Base-by-base conservation (phyloP, 2,113 vertebrate species). In the Leptocoma aspasia region DNA sequence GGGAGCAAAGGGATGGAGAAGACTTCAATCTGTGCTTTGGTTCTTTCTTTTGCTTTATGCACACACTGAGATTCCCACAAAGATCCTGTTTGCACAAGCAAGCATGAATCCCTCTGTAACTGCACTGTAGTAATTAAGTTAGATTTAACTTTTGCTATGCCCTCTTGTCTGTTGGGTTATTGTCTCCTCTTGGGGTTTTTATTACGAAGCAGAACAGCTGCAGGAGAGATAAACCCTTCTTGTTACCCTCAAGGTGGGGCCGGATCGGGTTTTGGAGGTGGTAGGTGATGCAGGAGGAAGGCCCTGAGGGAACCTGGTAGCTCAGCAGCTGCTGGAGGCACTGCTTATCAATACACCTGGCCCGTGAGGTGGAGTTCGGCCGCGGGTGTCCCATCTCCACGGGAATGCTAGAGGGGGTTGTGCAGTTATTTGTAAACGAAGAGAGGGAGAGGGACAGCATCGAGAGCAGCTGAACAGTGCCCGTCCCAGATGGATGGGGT, bases 401-500 rank as follows among this genome's bases (percentile, higher is more conserved):
- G 11, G n/a, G 6, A n/a, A 42, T 22, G n/a, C 39, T 56, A 16
- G 42, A 26, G 16, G 9, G 17, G 50, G 4, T 35, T 85, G 27
- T 15, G 13, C 41, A 8, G 30, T 1, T 10, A 9, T 44, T 20
- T 59, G 8, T 15, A 31, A 45, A 13, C 5, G 8, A 6, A 14
- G 35, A 26, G 14, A 24, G 52, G 16, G 63, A 27, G 30, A 11
- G 12, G 47, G 41, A 39, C 20, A 70, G 21, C 24, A 5, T 3
- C 10, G 20, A 10, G 28, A 44, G 11, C 50, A 33, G 31, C 18
- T 26, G 7, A 60, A 4, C 7, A 4, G 9, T 0, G 60, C 41
- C 21, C 1, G 52, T 56, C 15, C 14, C 9, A 7, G 27, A 2
- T 9, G 8, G 1, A 3, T 1, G 14, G 14, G 7, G 11, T 18